A percentile compares a stretch with the other conserved stretches of the same genome.
These are phyloP conservation scores for Drosophila niveifrons DNA, from an alignment of 2,888 invertebrate species.

Conservation along the genomic window DNA sequence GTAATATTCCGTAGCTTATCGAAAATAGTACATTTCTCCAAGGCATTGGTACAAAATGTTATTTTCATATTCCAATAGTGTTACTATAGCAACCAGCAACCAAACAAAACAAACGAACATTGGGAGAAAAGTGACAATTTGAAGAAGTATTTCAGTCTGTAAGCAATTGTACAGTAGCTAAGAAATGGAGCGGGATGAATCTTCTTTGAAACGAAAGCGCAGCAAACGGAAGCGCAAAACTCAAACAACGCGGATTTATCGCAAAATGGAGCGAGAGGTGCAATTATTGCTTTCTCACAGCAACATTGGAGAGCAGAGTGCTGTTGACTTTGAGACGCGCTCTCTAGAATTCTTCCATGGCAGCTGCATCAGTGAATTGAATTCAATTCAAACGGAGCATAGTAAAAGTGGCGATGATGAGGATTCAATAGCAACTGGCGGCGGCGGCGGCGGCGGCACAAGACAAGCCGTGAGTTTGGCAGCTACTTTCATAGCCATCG, in stretches of 20 bases:
- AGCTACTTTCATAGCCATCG: slow-evolving; percentile 83
- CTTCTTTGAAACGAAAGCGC: slow-evolving; percentile 9
- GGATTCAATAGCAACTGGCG: slow-evolving; percentile 11
- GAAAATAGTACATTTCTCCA: no score
- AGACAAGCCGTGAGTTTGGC: slow-evolving; percentile 44
- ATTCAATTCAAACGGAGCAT: neutral
- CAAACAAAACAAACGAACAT: slow-evolving; percentile 43
- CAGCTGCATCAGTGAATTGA: neutral
- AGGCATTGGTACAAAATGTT: no score
- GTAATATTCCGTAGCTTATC: no score
- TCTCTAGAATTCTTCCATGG: slow-evolving; percentile 74
- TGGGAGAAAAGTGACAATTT: neutral
- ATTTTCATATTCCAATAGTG: no score
- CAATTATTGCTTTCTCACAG: slow-evolving; percentile 59
- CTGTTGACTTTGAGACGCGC: slow-evolving; percentile 46
- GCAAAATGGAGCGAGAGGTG: slow-evolving; percentile 78
- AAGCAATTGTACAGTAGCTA: no score
- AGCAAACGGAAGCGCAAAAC: slow-evolving; percentile 66
- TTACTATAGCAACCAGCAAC: no score
- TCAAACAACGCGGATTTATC: slow-evolving; percentile 75
- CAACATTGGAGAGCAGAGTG: slow-evolving; percentile 8
- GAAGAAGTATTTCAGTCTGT: neutral
- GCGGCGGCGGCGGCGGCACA: slow-evolving; percentile 15
- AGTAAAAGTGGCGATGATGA: slow-evolving; percentile 7
- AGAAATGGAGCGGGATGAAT: slow-evolving; percentile 19